Base-by-base conservation (phyloP, 1,140 invertebrate species). In the Venustaconcha ellipsiformis region DNA sequence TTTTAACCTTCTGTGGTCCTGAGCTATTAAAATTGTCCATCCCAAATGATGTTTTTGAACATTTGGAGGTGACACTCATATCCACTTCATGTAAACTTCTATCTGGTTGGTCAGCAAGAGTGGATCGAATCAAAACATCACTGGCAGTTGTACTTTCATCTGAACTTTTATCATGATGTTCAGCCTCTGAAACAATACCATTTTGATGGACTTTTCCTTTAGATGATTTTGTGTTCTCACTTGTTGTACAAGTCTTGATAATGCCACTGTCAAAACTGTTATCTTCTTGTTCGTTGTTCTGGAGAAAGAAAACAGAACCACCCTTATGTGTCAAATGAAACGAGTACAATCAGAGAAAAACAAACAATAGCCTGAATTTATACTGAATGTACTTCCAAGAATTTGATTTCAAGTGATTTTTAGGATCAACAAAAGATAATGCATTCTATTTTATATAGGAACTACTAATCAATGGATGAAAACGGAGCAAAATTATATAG, bases 111-210 rank as follows among this genome's bases (percentile, higher is more conserved):
- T 78, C 78, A 57, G 70, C 70, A 56, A 81, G 48, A 14, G 84
- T 86, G 55, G 83, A 84, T 20, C 59, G 72, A 55, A 86, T 84
- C 2, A 84, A 69, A 56, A 86, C 81, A 77, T 86, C 82, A 81
- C 83, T 86, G 15, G 83, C 83, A 67, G 85, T 83, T 14, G 85
- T 84, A 70, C 83, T 86, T 14, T 79, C 77, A 75, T 84, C 83
- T 59, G 82, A 84, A 20, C 67, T 78, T 57, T 65, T 55, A 30
- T 78, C 65, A 15, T 72, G 70, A 18, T 69, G 57, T 37, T 23
- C 26, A 23, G 37, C 60, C 26, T 48, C 17, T 17, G 23, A 17
- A 37, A 58, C 68, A 68, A 62, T 37, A 26, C 55, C 55, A 18
- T 62, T 12, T 55, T 71, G 26, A 72, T 73, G 37, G 65, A 58